Evolutionary conservation across 2,888 invertebrate genomes (phyloP), one percentile per base, ranked within the genome.

Genomic region (Pheosia gnoma): DNA sequence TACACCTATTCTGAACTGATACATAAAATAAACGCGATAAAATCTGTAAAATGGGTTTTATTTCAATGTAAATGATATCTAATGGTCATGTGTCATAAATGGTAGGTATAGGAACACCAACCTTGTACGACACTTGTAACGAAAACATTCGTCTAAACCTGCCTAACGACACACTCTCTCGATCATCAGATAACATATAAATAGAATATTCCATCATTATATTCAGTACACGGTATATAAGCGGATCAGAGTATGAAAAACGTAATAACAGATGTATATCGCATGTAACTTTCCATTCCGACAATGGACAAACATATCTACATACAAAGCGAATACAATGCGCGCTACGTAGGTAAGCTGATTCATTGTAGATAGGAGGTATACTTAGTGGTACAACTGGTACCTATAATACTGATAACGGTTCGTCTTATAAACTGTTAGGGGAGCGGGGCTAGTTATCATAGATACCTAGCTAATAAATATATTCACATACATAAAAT

Each of bases 171-270:
- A 8, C 8, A 13, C 5, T 51, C 51, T 25, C n/a, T 60, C 25
- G 57, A 57, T 55, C 60, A 57, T 65, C 41, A 63, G 57, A 62
- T 58, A 5, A 47, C 11, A 4, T 10, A 45, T 45, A 68, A 59
- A 68, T 58, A 61, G 25, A 62, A 59, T 61, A 63, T 71, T 63
- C 57, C 45, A 61, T 58, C 57, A 53, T 39, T 25, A n/a, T 45
- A 60, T 52, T 51, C 43, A 11, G 38, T 54, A 59, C 57, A 54
- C 53, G 25, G 55, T 43, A 57, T 6, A 51, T 76, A 80, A 82
- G 79, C 73, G 77, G 81, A 80, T 81, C 77, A 82, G 72, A 70
- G 77, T 76, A 80, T 81, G 78, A 78, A 71, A 75, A 77, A 66
- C 66, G 58, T 65, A 69, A 77, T 77, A 73, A 75, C 70, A 78